Base-by-base conservation (phyloP, 2,888 invertebrate genomes). In the Parnassius mnemosyne region DNA sequence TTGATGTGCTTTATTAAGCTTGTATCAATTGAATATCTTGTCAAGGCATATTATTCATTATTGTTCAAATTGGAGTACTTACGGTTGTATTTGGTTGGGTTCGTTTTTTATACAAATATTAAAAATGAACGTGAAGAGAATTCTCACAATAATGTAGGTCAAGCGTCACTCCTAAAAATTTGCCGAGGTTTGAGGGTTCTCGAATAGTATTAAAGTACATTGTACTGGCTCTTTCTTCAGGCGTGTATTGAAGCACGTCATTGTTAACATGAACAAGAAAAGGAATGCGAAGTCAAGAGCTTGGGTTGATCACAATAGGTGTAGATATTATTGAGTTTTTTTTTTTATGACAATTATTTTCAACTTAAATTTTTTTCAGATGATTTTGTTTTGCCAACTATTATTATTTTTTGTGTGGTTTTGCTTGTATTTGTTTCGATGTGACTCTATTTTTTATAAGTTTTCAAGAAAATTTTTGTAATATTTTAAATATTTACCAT, bases 81-180 rank as follows among this genome's bases (percentile, higher is more conserved):
- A 7, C 34, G 7, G 7, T 34, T 34, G 7, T 34, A 34, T 20
- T 9, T 51, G 44, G 10, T 11, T 3, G 44, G 3, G 7, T n/a
- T 46, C n/a, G n/a, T 11, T 12, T 11, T n/a, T 12, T 3, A 3
- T 34, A 13, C 25, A 55, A 50, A 43, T 50, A 50, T 13, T 41
- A 47, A 47, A 16, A 53, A 10, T 42, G 43, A 50, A 43, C 13
- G 60, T 60, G 54, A 49, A 60, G 49, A 54, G 60, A 46, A 53
- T 53, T 43, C 12, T 41, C 3, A 44, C 44, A 54, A 49, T 58
- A 41, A 41, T 63, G 20, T 58, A 54, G 62, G 62, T 63, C 62
- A 58, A 63, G 62, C 20, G 34, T 50, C 50, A 58, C 62, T 54
- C 54, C 44, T 58, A 54, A 63, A 58, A 63, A 58, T 63, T 58